phyloP scores from a whole-genome alignment of 2,888 invertebrate species.

The Drosophila setosimentum region DNA sequence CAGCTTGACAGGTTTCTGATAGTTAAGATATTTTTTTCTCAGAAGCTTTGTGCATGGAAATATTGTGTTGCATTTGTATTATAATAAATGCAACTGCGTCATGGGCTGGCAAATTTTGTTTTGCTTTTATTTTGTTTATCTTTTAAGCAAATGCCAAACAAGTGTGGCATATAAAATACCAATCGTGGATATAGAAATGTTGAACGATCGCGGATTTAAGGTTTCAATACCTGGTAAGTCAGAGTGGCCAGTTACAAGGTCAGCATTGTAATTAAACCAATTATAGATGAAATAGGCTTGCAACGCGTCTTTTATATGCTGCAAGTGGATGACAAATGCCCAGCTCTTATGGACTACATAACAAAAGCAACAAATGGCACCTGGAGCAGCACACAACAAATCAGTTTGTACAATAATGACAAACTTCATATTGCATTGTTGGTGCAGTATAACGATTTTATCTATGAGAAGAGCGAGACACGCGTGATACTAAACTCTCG shows the following conservation, averaged over 20 bases:
- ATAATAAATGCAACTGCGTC: slow-evolving; percentile 37
- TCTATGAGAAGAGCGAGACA: slow-evolving; percentile 69
- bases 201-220: slow-evolving; percentile 60
- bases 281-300: slow-evolving; percentile 72
- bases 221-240: slow-evolving; percentile 69
- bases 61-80: not conserved
- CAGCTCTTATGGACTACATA: slow-evolving; percentile 70
- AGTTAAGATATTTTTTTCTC: slow-evolving; percentile 16
- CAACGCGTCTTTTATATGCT: slow-evolving; percentile 70
- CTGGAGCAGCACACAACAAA: slow-evolving; percentile 67
- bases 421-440: slow-evolving; percentile 69
- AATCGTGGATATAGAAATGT: slow-evolving; percentile 50
- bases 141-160: slow-evolving; percentile 7
- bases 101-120: slow-evolving; percentile 39
- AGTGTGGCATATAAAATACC: slow-evolving; percentile 65
- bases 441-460: slow-evolving; percentile 67
- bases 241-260: not conserved
- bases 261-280: slow-evolving; percentile 1
- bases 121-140: not conserved
- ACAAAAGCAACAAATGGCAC: slow-evolving; percentile 48
- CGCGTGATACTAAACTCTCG: slow-evolving; percentile 63
- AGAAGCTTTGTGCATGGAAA: slow-evolving; percentile 11
- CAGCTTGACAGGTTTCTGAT: slow-evolving; percentile 39
- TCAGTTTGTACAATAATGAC: slow-evolving; percentile 60
- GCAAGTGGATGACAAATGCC: slow-evolving; percentile 72